phyloP scores from a whole-genome alignment of 2,888 invertebrate genomes.

The Xestia xanthographa region DNA sequence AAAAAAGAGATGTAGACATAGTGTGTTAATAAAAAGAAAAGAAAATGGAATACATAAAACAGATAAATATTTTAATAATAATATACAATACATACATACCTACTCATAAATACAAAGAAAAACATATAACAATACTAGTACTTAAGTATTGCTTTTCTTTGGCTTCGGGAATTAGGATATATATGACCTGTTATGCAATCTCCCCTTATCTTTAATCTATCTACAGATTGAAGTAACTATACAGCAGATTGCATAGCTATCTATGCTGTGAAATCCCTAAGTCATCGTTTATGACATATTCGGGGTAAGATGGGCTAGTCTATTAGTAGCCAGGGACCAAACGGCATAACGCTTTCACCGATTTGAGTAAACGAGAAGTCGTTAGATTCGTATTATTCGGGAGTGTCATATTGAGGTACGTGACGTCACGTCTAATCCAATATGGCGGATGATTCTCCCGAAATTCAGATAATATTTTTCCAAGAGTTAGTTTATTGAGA shows the following conservation, averaged over 20 bases:
- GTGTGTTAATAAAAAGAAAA: no score
- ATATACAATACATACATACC: no score
- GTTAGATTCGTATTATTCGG: slow-evolving; percentile 60
- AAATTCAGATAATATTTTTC: slow-evolving; percentile 12
- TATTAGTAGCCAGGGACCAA: slow-evolving; percentile 47
- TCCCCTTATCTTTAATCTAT: neutral
- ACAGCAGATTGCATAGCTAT: neutral
- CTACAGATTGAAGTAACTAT: neutral
- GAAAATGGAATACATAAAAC: no score
- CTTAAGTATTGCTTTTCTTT: no score
- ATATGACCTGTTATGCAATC: neutral
- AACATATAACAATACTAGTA: no score
- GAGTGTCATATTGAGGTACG: slow-evolving; percentile 56
- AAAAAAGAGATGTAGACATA: no score
- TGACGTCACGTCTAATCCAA: slow-evolving; percentile 55
- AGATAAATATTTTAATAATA: no score
- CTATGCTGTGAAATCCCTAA: slow-evolving; percentile 26
- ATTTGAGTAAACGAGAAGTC: slow-evolving; percentile 60
- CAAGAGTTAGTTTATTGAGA: slow-evolving; percentile 9
- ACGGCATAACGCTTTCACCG: slow-evolving; percentile 43
- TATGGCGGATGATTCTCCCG: slow-evolving; percentile 24
- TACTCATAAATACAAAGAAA: no score
- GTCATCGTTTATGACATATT: slow-evolving; percentile 30
- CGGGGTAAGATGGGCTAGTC: slow-evolving; percentile 12
- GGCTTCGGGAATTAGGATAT: neutral